Percentiles rank a stretch among this genome's conserved stretches.
These are phyloP conservation scores for Muscidifurax raptorellus DNA, from an alignment of 1,140 invertebrate genomes.

Conservation along the genomic window DNA sequence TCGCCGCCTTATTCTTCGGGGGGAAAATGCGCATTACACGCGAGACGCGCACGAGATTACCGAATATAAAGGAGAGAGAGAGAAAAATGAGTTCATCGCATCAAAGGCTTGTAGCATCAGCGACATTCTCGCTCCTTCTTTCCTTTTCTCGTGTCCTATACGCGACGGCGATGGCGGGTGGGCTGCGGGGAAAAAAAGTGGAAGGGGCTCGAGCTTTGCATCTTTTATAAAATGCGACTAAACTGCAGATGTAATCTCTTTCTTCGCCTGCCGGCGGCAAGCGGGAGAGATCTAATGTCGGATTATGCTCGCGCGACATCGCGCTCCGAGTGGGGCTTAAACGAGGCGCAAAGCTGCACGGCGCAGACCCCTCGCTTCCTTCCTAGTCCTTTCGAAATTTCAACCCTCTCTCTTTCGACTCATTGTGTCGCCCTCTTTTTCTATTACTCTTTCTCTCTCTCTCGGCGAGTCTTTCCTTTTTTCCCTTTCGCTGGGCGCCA, in stretches of 20 bases:
- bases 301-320: conserved; percentile 42
- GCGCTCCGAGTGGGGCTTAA: conserved; percentile 31
- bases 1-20: not conserved
- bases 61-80: conserved; percentile 37
- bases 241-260: conserved; percentile 54
- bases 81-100: conserved; percentile 48
- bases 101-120: conserved; percentile 46
- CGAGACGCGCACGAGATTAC: conserved; percentile 39
- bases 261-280: conserved; percentile 5
- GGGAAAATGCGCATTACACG: conserved; percentile 44
- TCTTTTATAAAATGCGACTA: conserved; percentile 51
- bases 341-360: conserved; percentile 21
- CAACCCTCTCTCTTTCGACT: conserved; percentile 38
- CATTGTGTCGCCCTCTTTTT: conserved; percentile 8
- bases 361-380: not conserved
- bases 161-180: not conserved
- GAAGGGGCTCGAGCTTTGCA: conserved; percentile 9
- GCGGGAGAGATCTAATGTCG: conserved; percentile 49
- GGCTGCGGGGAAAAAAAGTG: not conserved
- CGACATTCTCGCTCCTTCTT: conserved; percentile 6
- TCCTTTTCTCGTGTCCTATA: not conserved
- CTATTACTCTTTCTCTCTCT: not conserved
- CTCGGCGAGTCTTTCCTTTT: conserved; percentile 11
- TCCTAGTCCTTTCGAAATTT: conserved; percentile 46
- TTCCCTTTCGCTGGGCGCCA: conserved; percentile 32